Conservation (phyloP, 92 coral and sea anemone genomes). For the Porites evermanni region DNA sequence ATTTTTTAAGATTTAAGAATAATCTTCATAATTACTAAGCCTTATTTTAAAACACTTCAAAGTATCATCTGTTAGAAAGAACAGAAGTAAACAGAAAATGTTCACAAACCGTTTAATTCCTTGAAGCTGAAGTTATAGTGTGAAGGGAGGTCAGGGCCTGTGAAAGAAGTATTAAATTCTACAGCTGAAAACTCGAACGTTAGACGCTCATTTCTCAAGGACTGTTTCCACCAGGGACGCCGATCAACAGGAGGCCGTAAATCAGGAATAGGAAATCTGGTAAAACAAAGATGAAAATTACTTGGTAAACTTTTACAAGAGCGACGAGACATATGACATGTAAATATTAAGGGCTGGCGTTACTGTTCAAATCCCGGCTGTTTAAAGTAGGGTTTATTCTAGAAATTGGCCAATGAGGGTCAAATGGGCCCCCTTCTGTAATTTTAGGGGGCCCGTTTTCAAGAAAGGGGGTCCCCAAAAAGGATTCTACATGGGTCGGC, state of each 20-base stretch:
- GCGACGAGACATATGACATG: background rate
- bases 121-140: constrained; percentile 82
- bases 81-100: background rate
- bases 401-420: no score
- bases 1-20: no score
- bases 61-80: background rate
- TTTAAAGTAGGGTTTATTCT: no score
- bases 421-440: no score
- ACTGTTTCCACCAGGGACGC: constrained; percentile 92
- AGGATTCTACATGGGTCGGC: no score
- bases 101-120: constrained; percentile 78
- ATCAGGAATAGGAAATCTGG: constrained; percentile 95
- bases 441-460: no score
- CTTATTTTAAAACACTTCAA: background rate
- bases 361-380: no score
- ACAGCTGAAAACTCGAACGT: constrained; percentile 81
- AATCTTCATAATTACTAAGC: no score
- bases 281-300: background rate
- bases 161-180: constrained; percentile 77
- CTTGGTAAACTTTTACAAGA: background rate
- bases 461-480: no score
- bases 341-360: no score
- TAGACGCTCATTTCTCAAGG: constrained; percentile 81
- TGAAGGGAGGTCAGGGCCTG: constrained; percentile 69
- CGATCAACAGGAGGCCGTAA: constrained; percentile 88